These are phyloP conservation scores for Nerophis lumbriciformis DNA, from an alignment of 2,113 vertebrate genomes.

Conservation along the genomic window DNA sequence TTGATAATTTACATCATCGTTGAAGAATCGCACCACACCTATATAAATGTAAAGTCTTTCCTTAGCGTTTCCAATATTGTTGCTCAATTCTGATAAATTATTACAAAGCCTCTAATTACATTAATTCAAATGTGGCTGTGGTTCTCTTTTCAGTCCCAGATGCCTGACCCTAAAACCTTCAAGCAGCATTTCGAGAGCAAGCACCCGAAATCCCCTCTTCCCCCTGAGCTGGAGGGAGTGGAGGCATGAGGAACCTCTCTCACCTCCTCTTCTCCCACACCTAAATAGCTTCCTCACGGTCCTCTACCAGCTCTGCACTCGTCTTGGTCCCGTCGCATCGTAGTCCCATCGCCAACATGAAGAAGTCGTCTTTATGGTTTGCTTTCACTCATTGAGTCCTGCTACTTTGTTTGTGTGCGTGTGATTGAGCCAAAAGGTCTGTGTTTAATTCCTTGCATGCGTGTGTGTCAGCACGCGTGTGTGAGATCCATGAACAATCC, in stretches of 20 bases:
- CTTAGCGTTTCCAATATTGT: no score
- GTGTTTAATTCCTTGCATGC: slow-evolving; percentile 1
- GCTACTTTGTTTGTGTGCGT: slow-evolving; percentile 17
- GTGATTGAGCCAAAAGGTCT: slow-evolving; percentile 1
- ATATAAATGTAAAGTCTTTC: no score
- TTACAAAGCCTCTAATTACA: no score
- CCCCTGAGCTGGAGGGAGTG: slow-evolving; percentile 71
- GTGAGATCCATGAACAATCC: slow-evolving; percentile 21
- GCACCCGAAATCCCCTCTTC: slow-evolving; percentile 73
- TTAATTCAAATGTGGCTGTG: not conserved
- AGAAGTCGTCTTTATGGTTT: not conserved
- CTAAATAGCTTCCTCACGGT: slow-evolving; percentile 25
- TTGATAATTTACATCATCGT: no score
- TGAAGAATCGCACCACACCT: no score
- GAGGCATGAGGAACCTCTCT: slow-evolving; percentile 53
- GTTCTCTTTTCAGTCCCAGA: slow-evolving; percentile 65
- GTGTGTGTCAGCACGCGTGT: not conserved
- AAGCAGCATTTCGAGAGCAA: slow-evolving; percentile 79
- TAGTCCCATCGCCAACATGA: slow-evolving; percentile 33
- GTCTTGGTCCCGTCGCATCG: slow-evolving; percentile 31
- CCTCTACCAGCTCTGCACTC: slow-evolving; percentile 34
- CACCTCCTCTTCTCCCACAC: not conserved
- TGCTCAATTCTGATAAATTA: no score
- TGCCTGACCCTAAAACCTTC: slow-evolving; percentile 78
- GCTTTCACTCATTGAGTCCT: slow-evolving; percentile 23